Evolutionary conservation across 2,888 invertebrate species (phyloP).

Genomic region (Sycophila texana): DNA sequence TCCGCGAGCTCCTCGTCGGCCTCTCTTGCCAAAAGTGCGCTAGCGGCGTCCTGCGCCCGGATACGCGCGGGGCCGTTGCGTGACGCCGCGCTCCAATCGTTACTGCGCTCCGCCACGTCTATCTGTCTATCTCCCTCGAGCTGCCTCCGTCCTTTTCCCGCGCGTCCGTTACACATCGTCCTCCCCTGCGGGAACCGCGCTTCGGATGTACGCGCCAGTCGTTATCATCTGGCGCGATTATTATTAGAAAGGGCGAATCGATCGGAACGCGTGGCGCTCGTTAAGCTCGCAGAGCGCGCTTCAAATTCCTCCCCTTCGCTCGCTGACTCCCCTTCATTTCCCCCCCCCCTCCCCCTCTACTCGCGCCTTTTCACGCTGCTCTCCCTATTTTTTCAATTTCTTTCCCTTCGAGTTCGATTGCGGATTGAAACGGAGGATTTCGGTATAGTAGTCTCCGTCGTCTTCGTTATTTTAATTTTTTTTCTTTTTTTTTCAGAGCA

Average conservation of each 20-base stretch:
- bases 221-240: constrained; percentile 38
- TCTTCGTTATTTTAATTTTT: neutral
- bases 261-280: constrained; percentile 21
- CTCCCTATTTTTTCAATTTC: neutral
- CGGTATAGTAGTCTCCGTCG: neutral
- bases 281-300: constrained; percentile 18
- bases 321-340: neutral
- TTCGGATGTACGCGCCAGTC: constrained; percentile 4
- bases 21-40: too few species aligned
- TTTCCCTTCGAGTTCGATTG: neutral
- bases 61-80: too few species aligned
- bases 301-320: constrained; percentile 19
- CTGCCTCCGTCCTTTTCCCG: neutral
- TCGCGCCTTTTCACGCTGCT: neutral
- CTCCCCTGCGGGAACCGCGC: constrained; percentile 29
- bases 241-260: constrained; percentile 40
- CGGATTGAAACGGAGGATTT: neutral
- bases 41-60: too few species aligned
- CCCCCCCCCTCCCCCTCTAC: constrained; percentile 5
- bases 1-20: too few species aligned
- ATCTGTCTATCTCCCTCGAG: neutral
- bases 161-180: constrained; percentile 10
- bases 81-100: too few species aligned
- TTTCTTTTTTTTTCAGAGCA: neutral
- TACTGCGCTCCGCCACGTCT: neutral